Conservation (phyloP, 2,888 invertebrate species). For the Philereme vetulata region DNA sequence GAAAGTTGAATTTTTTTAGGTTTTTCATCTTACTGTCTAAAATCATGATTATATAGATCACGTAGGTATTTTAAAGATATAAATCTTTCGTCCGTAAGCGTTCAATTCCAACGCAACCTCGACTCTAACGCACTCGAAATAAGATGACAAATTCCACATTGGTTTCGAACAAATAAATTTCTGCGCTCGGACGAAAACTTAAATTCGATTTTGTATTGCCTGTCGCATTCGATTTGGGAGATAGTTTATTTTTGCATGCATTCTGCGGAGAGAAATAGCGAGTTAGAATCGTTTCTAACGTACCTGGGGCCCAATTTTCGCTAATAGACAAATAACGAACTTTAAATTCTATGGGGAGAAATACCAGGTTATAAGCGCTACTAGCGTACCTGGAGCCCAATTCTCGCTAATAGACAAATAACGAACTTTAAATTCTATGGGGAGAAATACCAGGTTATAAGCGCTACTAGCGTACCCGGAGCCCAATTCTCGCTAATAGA, state of each 20-base stretch:
- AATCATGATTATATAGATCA: conserved; percentile 3
- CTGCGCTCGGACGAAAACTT: conserved; percentile 30
- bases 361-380: too few species aligned
- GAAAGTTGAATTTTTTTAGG: background rate
- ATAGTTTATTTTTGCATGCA: conserved; percentile 27
- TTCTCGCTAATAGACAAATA: too few species aligned
- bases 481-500: too few species aligned
- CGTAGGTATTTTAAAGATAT: conserved; percentile 13
- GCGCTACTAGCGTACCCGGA: too few species aligned
- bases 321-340: too few species aligned
- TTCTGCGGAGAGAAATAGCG: background rate
- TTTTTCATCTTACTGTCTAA: background rate
- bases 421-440: background rate
- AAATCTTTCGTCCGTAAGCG: conserved; percentile 9
- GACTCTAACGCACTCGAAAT: conserved; percentile 18
- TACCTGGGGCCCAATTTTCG: too few species aligned
- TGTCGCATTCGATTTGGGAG: conserved; percentile 30
- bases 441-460: background rate
- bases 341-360: too few species aligned
- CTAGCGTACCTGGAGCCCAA: too few species aligned
- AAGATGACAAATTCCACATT: conserved; percentile 25
- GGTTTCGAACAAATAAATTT: conserved; percentile 28
- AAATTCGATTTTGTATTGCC: conserved; percentile 33
- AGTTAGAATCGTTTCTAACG: background rate
- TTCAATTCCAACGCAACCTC: conserved; percentile 10